Evolutionary conservation across 2,797 vertebrate species (phyloP), one percentile per base, ranked within the genome.

Genomic region (Sphenodon punctatus): DNA sequence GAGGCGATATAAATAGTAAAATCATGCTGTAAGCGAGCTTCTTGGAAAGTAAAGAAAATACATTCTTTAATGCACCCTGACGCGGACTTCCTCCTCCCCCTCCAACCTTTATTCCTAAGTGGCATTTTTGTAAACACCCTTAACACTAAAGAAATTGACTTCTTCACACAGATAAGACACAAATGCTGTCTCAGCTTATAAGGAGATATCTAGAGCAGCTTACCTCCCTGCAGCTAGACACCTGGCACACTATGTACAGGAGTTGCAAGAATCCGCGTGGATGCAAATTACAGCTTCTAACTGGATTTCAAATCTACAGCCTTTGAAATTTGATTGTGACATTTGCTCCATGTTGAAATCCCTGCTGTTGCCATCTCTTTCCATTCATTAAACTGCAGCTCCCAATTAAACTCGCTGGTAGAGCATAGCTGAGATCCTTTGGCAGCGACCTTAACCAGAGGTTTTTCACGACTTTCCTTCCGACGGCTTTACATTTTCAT

Each of bases 361-460:
- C 90, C 92, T 93, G 92, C 88, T 84, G 81, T 89, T 89, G 87
- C 92, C 83, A 25, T 87, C 85, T 90, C 93, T 94, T 95, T 95
- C 94, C 94, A 94, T 95, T 96, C 95, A 95, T 95, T 94, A 94
- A 91, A 86, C 9, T 82, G 75, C 83, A 93, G 92, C 92, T 95
- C 85, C 91, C 93, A 93, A 85, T 91, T 94, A 94, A 95, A 92
- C 88, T 90, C 95, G 93, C 92, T 94, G 90, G 95, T 94, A 95
- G 90, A 93, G 91, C 93, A 94, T 95, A 94, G 92, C 92, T 95
- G 88, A 88, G 89, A 96, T 95, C 95, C 88, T 94, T 95, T 94
- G 94, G 95, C 92, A 91, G 89, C 61, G 56, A 63, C 58, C 39
- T 80, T 88, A 93, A 95, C 94, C 94, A 91, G 87, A 89, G 89